Percentiles rank a stretch among this genome's conserved stretches.
These are phyloP conservation scores for Characodon lateralis DNA, from an alignment of 2,797 vertebrate species.

Conservation along the genomic window DNA sequence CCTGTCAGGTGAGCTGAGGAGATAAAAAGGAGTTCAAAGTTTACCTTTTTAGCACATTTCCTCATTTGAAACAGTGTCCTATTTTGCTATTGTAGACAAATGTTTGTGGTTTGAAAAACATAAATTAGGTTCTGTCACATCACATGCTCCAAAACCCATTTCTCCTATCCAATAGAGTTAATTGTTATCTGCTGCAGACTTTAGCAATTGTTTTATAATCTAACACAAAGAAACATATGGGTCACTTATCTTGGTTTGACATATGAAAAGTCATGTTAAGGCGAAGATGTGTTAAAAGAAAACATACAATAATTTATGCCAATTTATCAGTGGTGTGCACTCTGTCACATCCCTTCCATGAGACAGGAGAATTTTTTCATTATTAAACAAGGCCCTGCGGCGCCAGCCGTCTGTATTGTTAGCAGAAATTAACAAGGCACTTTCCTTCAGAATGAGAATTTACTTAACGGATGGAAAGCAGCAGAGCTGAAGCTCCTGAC, in stretches of 20 bases:
- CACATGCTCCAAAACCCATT: not conserved
- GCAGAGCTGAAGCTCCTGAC: slow-evolving; percentile 41
- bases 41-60: not conserved
- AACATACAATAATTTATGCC: slow-evolving; percentile 51
- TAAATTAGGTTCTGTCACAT: not conserved
- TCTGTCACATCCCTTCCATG: slow-evolving; percentile 50
- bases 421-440: slow-evolving; percentile 74
- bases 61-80: not conserved
- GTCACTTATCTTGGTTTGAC: slow-evolving; percentile 13
- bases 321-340: slow-evolving; percentile 39
- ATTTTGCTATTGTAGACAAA: not conserved
- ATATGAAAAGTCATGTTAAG: slow-evolving; percentile 26
- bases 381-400: slow-evolving; percentile 67
- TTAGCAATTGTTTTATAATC: not conserved
- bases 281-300: slow-evolving; percentile 23
- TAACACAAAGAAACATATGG: not conserved
- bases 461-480: slow-evolving; percentile 52
- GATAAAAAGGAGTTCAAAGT: not conserved
- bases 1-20: not conserved
- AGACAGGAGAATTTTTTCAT: slow-evolving; percentile 62
- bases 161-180: not conserved
- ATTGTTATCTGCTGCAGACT: not conserved
- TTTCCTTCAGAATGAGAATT: slow-evolving; percentile 67
- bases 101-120: not conserved
- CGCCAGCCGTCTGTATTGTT: slow-evolving; percentile 44